Base-by-base conservation (phyloP, 1,140 invertebrate genomes). In the Tachypleus tridentatus region DNA sequence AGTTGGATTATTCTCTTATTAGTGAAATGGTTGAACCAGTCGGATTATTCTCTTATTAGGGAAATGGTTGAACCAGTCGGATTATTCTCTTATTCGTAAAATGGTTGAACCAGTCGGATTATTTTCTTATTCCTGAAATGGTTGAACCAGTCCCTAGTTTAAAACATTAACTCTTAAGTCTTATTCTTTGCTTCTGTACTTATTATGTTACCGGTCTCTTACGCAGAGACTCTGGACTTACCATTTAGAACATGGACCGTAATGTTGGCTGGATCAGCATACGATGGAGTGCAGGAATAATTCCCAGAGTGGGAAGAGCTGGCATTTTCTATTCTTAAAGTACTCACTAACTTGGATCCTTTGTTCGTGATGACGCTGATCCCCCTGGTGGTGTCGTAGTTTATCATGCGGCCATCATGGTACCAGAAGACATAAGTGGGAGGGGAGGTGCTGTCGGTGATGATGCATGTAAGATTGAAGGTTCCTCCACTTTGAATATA, bases 361-460 rank as follows among this genome's bases (percentile, higher is more conserved):
- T 92, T 92, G 78, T 92, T 89, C 65, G 89, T 91, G 77, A 91
- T 87, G 72, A 93, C 87, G 65, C 86, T 89, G 69, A 93, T 29
- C 7, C 51, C 48, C 5, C 60, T 57, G 49, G 54, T 52, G 5
- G 60, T 11, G 3, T 50, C 88, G 74, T 91, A 91, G 77, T 91
- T 88, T 5, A 92, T 85, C 11, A 90, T 82, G 7, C 84, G 81
- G 51, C 80, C 82, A 50, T 88, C 88, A 73, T 91, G 89, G 75
- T 89, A 89, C 88, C 88, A 91, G 68, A 84, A 77, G 10, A 86
- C 84, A 70, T 84, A 86, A 49, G 82, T 82, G 3, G 89, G 88
- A 50, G 89, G 88, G 73, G 91, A 87, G n/a, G 89, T 88, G 47
- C 86, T 85, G 72, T 86, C 87, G 71, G 83, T 83, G 7, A 92